These are phyloP conservation scores for Cinclus mexicanus DNA, from an alignment of 2,113 vertebrate species.

Conservation along the genomic window DNA sequence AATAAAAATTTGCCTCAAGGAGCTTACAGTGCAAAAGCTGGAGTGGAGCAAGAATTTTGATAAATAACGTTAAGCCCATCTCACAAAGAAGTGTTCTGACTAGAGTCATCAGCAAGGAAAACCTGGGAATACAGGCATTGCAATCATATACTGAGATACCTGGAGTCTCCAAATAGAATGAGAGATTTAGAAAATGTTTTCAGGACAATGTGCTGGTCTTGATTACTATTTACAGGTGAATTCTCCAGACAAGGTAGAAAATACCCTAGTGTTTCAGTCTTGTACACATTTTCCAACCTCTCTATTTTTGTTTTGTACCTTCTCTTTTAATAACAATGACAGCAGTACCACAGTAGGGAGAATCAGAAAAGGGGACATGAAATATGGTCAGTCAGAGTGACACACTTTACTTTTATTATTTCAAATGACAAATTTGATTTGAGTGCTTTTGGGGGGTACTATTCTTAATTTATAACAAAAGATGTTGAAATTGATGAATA, in stretches of 20 bases:
- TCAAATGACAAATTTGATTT: slow-evolving; percentile 51
- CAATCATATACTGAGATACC: not conserved
- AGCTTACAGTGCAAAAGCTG: not conserved
- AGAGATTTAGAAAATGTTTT: not conserved
- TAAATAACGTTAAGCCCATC: not conserved
- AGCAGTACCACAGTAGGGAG: not conserved
- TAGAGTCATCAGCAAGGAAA: not conserved
- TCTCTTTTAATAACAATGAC: not conserved
- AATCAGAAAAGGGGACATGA: slow-evolving; percentile 12
- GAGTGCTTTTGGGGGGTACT: slow-evolving; percentile 36
- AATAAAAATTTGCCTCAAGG: not conserved
- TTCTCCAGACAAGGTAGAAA: not conserved
- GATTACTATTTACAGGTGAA: not conserved
- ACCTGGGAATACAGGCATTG: not conserved
- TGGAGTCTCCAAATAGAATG: not conserved
- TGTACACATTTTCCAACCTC: not conserved
- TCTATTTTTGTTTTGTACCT: not conserved
- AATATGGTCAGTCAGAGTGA: slow-evolving; percentile 48
- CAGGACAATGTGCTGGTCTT: not conserved
- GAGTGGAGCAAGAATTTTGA: not conserved
- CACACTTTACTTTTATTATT: slow-evolving; percentile 52
- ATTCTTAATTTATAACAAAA: slow-evolving; percentile 66
- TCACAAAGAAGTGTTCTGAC: not conserved
- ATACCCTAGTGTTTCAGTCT: not conserved
- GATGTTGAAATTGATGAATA: slow-evolving; percentile 68